phyloP scores from a whole-genome alignment of 2,113 vertebrate genomes.

The Recurvirostra avosetta region DNA sequence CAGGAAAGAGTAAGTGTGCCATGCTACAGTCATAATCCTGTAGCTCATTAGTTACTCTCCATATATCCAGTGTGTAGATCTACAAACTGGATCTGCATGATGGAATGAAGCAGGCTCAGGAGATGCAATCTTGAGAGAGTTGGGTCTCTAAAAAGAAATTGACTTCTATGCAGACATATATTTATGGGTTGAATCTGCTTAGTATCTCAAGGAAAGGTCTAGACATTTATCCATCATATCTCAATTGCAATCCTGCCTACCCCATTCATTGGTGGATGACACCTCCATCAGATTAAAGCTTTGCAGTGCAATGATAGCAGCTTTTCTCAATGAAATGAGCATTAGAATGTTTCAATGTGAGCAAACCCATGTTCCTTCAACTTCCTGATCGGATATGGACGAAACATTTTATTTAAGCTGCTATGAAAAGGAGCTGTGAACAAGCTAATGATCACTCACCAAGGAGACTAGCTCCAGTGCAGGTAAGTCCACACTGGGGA shows the following conservation, averaged over 20 bases:
- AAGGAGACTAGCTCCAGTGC: too few relatives aligned
- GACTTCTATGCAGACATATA: neutral
- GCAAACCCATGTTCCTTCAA: neutral
- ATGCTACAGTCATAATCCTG: neutral
- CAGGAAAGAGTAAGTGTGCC: neutral
- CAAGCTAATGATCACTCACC: too few relatives aligned
- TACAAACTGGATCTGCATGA: neutral
- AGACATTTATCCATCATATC: neutral
- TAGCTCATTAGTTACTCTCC: neutral
- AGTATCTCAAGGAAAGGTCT: neutral
- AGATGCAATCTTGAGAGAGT: neutral
- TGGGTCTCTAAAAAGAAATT: neutral
- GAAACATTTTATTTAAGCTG: neutral
- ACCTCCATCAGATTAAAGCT: neutral
- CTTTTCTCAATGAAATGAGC: neutral
- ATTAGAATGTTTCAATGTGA: neutral
- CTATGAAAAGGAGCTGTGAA: neutral
- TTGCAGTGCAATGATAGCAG: neutral
- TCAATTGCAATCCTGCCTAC: neutral
- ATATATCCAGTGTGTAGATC: neutral
- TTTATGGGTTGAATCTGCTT: neutral
- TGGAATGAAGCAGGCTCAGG: neutral
- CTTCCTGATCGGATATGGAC: neutral
- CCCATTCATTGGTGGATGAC: neutral
- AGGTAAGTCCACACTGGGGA: too few relatives aligned